Base-by-base conservation (phyloP, 2,797 vertebrate species). In the Neoniphon sammara region DNA sequence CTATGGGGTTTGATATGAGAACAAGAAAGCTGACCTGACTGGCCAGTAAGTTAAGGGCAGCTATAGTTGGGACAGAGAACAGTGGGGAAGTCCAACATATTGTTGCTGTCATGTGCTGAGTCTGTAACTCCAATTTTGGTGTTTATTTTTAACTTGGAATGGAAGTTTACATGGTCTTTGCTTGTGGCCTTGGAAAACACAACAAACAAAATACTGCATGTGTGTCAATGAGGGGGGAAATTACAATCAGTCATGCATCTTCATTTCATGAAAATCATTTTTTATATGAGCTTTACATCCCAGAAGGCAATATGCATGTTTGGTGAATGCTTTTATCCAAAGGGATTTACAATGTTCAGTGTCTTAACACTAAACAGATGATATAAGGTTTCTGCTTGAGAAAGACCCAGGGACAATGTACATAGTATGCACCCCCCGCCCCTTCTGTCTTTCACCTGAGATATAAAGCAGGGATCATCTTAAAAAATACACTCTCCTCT, bases 31-130 rank as follows among this genome's bases (percentile, higher is more conserved):
- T 31, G 85, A 85, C 81, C 81, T 70, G n/a, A n/a, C 34, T 42
- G 59, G 53, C 65, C 61, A 56, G 58, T n/a, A 76, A 53, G 55
- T 18, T 61, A 31, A 54, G 31, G 57, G 25, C 60, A 55, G 62
- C 59, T 73, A 71, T 10, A 23, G 56, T 65, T 31, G 12, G 15
- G 27, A 3, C 27, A 25, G 52, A 23, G 25, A 21, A 54, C 85
- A 56, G 52, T 62, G 27, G 77, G 73, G 65, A 70, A 82, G 54
- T 61, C 57, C 62, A 21, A 57, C 39, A 82, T 84, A 70, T 46
- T 73, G 73, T 80, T 82, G 61, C 73, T 70, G 66, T 63, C 85
- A 84, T 79, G 81, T 84, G 73, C 30, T 84, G 80, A 88, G 86
- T 82, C 82, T 47, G 73, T 88, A 86, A 83, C 75, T 77, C 27